Evolutionary conservation across 2,113 vertebrate species (phyloP), one percentile per base, ranked within the genome.

Genomic region (Cyprinodon tularosa): DNA sequence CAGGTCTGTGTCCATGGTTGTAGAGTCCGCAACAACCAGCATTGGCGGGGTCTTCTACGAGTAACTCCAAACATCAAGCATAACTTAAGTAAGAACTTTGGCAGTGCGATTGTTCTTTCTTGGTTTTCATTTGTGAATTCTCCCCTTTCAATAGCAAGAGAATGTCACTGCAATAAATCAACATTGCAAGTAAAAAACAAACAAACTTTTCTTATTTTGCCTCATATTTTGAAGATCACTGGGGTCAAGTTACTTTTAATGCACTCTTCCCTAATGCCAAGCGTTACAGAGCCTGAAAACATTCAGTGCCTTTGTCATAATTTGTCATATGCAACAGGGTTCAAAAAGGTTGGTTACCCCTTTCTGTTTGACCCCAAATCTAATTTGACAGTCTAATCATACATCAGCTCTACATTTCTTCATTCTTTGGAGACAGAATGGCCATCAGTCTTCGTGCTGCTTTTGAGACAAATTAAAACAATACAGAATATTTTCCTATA

Each of bases 271-370:
- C 74, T 62, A 15, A 77, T 78, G 82, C 76, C n/a, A 42, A 69
- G 64, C 76, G 59, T 78, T 76, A 69, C 42, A 3, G 37, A 73
- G 66, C 88, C 77, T 76, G 60, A 74, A 71, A 85, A 88, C 89
- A 89, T 91, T 88, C 88, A 91, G 71, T 29, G 77, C 88, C 71
- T 69, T 78, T 64, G 83, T 86, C 80, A 73, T 77, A 59, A 76
- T 66, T 79, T 71, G 44, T 88, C 72, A 75, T 44, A 45, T 62
- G 53, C 73, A 78, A 86, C 74, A 80, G 17, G 44, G 74, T 81
- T n/a, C 70, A 67, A 69, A 80, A 83, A 84, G 44, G 81, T 80
- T 67, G 63, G 66, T 60, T 82, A 65, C 50, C 68, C 66, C 78
- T 66, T 66, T 66, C 47, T 70, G 45, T 73, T 42, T 38, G 40